These are phyloP conservation scores for Onychomys arenicola DNA, from an alignment of 2,797 vertebrate species.

Conservation along the genomic window DNA sequence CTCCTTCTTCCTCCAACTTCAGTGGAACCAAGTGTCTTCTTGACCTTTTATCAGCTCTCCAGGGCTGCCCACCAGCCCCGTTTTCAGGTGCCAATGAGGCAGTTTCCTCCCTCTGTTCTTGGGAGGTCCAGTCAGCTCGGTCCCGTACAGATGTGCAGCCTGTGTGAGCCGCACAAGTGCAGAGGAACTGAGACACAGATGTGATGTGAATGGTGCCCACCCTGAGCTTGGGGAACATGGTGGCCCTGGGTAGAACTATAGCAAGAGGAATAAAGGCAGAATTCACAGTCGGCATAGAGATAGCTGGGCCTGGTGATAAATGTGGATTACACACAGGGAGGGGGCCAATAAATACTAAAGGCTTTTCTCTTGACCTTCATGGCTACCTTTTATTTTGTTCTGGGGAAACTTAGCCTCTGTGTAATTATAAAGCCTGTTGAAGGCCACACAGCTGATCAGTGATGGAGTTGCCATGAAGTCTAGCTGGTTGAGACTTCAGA, in stretches of 20 bases:
- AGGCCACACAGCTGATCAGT: not conserved
- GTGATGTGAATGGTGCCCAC: fast-evolving
- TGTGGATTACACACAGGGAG: not conserved
- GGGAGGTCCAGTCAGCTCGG: fast-evolving
- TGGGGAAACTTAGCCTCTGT: not conserved
- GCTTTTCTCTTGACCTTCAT: not conserved
- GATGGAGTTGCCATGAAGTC: not conserved
- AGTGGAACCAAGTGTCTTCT: not conserved
- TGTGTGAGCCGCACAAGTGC: not conserved
- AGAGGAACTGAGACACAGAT: not conserved
- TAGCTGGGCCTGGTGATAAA: not conserved
- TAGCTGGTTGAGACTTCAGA: not conserved
- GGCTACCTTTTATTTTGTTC: not conserved
- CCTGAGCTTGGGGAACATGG: fast-evolving
- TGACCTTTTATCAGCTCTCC: not conserved
- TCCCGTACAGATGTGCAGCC: fast-evolving
- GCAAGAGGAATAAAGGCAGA: not conserved
- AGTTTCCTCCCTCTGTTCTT: not conserved
- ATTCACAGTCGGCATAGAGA: fast-evolving
- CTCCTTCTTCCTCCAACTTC: not conserved
- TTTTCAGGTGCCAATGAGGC: not conserved
- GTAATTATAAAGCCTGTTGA: not conserved
- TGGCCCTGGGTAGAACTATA: not conserved
- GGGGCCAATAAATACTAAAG: not conserved
- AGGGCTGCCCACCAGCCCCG: not conserved